Evolutionary conservation across 2,113 vertebrate genomes (phyloP).

Genomic region (Prolemur simus): DNA sequence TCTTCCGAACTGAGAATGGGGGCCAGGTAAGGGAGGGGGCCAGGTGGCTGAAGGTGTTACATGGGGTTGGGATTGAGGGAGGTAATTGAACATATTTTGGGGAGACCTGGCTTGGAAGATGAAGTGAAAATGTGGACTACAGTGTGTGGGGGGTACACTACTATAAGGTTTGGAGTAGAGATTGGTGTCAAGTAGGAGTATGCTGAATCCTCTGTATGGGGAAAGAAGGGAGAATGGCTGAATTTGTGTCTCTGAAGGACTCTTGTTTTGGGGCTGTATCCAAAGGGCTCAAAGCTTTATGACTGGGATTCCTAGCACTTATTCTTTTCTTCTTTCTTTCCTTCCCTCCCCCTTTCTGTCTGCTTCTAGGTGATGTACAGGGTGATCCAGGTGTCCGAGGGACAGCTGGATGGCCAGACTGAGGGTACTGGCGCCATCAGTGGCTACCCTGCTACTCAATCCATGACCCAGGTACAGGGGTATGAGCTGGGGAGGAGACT

Average conservation of each 20-base stretch:
- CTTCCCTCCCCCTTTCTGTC: neutral
- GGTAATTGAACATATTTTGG: slow-evolving; percentile 22
- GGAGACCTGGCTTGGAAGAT: neutral
- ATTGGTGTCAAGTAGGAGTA: neutral
- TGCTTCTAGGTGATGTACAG: slow-evolving; percentile 91
- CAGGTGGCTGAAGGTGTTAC: slow-evolving; percentile 59
- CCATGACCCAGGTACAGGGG: slow-evolving; percentile 90
- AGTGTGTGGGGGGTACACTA: no score
- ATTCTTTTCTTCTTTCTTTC: neutral
- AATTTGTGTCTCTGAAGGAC: neutral
- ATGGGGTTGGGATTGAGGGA: slow-evolving; percentile 60
- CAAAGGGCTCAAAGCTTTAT: neutral
- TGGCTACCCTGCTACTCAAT: slow-evolving; percentile 91
- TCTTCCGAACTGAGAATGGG: slow-evolving; percentile 95
- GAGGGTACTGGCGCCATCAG: slow-evolving; percentile 92
- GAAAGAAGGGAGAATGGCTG: neutral
- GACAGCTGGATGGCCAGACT: slow-evolving; percentile 93
- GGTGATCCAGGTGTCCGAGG: slow-evolving; percentile 95
- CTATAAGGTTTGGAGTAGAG: neutral
- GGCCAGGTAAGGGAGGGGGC: slow-evolving; percentile 89
- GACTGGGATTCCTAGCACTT: neutral
- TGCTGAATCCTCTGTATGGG: neutral
- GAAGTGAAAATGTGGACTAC: neutral
- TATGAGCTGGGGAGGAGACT: neutral
- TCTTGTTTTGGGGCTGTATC: neutral